These are phyloP conservation scores for Steromphala cineraria DNA, from an alignment of 2,888 invertebrate genomes.

Conservation along the genomic window DNA sequence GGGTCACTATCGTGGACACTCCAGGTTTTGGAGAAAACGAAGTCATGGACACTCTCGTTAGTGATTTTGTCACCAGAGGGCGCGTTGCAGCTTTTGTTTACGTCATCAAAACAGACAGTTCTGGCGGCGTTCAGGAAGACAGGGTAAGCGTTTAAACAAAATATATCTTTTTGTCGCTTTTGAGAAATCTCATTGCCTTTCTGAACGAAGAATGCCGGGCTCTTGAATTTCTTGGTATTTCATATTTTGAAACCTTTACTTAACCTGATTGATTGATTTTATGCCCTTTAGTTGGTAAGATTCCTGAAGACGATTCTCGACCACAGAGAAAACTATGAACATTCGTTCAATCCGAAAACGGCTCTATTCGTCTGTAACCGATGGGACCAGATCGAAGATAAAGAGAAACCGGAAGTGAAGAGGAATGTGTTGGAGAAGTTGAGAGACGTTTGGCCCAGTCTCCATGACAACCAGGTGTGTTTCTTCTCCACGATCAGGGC, in stretches of 20 bases:
- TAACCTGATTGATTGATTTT: background rate
- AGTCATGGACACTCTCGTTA: slow-evolving; percentile 58
- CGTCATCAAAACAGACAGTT: slow-evolving; percentile 68
- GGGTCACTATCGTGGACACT: slow-evolving; percentile 67
- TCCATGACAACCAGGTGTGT: slow-evolving; percentile 52
- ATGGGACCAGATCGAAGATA: slow-evolving; percentile 59
- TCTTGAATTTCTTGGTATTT: too few relatives aligned
- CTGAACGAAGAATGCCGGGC: too few relatives aligned
- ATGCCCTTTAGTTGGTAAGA: slow-evolving; percentile 46
- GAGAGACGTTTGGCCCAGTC: slow-evolving; percentile 57
- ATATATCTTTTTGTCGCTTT: too few relatives aligned
- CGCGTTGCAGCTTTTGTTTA: slow-evolving; percentile 66
- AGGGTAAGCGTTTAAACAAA: slow-evolving; percentile 49
- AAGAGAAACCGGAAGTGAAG: slow-evolving; percentile 50
- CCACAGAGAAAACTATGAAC: background rate
- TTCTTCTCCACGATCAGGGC: slow-evolving; percentile 56
- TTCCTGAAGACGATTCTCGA: slow-evolving; percentile 55
- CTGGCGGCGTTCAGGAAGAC: slow-evolving; percentile 69
- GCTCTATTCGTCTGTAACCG: slow-evolving; percentile 69
- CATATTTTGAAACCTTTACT: too few relatives aligned
- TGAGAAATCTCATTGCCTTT: too few relatives aligned
- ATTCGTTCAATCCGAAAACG: slow-evolving; percentile 52
- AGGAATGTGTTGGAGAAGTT: slow-evolving; percentile 53
- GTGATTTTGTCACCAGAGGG: slow-evolving; percentile 55
- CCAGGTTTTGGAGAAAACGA: slow-evolving; percentile 71